Conservation (phyloP, 2,113 vertebrate genomes). For the Tetraodon nigroviridis region DNA sequence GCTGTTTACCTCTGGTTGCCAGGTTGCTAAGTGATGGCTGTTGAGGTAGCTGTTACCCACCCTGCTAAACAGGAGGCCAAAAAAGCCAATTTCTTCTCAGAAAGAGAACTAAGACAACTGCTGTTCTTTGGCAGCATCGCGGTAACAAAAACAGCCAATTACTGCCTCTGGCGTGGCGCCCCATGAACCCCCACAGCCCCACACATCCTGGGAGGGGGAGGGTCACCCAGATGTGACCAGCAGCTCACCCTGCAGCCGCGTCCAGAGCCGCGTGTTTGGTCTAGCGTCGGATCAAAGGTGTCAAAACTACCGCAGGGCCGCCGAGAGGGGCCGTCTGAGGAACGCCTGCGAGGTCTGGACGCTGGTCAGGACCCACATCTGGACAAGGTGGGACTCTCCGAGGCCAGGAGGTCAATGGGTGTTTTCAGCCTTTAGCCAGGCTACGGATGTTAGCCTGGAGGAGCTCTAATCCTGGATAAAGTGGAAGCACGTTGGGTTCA, state of each 20-base stretch:
- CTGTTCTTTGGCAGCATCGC: slow-evolving; percentile 1
- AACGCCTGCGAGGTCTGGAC: slow-evolving; percentile 58
- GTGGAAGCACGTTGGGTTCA: too few species aligned
- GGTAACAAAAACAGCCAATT: slow-evolving; percentile 49
- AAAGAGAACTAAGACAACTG: not conserved
- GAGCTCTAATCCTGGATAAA: not conserved
- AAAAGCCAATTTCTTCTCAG: not conserved
- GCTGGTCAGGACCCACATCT: slow-evolving; percentile 40
- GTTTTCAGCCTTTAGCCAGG: slow-evolving; percentile 27
- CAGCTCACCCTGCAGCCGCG: slow-evolving; percentile 2
- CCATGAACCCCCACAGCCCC: slow-evolving; percentile 2
- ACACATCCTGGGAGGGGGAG: slow-evolving; percentile 26
- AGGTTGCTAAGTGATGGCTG: too few species aligned
- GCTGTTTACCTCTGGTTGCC: too few species aligned
- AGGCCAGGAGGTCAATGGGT: slow-evolving; percentile 37
- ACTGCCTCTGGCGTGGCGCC: slow-evolving; percentile 8
- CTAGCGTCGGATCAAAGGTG: slow-evolving; percentile 58
- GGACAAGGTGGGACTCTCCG: slow-evolving; percentile 30
- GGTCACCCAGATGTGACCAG: slow-evolving; percentile 6
- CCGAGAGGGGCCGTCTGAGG: slow-evolving; percentile 30
- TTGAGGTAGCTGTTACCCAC: too few species aligned
- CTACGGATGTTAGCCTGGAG: slow-evolving; percentile 29
- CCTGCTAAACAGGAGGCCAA: too few species aligned
- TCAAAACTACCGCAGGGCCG: slow-evolving; percentile 35
- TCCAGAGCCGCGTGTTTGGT: slow-evolving; percentile 54